These are phyloP conservation scores for Volucella inanis DNA, from an alignment of 2,888 invertebrate species.

Conservation along the genomic window DNA sequence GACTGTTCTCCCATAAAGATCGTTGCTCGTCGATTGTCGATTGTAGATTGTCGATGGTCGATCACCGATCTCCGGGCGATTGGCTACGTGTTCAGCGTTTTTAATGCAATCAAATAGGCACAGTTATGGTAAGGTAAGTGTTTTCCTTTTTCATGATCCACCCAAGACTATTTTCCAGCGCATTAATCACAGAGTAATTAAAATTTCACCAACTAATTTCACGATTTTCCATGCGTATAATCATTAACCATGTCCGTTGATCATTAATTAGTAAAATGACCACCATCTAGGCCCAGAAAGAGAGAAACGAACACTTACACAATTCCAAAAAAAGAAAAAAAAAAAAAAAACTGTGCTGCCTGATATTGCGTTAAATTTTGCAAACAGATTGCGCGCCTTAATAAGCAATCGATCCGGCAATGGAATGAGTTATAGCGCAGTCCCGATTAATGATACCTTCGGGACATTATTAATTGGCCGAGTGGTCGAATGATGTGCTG, in stretches of 20 bases:
- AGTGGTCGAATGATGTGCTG: conserved; percentile 61
- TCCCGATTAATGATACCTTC: conserved; percentile 72
- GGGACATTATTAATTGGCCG: conserved; percentile 72
- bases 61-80: not conserved
- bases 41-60: conserved; percentile 15
- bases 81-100: not conserved
- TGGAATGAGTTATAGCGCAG: conserved; percentile 69
- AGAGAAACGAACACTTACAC: not conserved
- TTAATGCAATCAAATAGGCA: not conserved
- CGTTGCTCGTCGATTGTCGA: not conserved
- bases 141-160: conserved; percentile 27
- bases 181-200: conserved; percentile 68
- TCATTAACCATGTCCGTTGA: conserved; percentile 71
- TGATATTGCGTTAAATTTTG: conserved; percentile 51
- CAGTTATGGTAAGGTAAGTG: not conserved
- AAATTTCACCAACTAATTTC: conserved; percentile 69
- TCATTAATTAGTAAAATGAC: conserved; percentile 72
- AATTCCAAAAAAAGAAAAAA: conserved; percentile 38
- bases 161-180: conserved; percentile 28
- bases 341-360: conserved; percentile 13
- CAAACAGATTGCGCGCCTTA: conserved; percentile 60
- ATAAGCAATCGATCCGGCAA: conserved; percentile 69
- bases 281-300: conserved; percentile 58
- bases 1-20: conserved; percentile 12
- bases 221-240: conserved; percentile 45